Conservation (phyloP, 2,797 vertebrate genomes). For the Epinephelus coioides region DNA sequence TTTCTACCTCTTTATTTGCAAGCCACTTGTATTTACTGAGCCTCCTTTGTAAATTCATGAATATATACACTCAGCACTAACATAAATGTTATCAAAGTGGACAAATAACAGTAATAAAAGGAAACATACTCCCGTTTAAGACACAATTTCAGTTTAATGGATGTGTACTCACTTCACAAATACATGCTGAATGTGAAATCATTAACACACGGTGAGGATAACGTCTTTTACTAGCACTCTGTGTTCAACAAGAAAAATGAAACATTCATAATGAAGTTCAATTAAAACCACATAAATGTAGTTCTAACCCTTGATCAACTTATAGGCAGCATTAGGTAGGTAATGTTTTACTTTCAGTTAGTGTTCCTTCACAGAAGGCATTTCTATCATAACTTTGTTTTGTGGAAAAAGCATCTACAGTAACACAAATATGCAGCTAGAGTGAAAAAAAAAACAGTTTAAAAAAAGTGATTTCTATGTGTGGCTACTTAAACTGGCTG, state of each 20-base stretch:
- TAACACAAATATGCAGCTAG: constrained; percentile 36
- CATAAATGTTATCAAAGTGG: constrained; percentile 1
- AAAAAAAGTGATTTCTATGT: constrained; percentile 32
- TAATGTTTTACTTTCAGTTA: constrained; percentile 67
- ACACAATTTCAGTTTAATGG: constrained; percentile 71
- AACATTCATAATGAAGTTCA: constrained; percentile 36
- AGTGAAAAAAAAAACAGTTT: constrained; percentile 21
- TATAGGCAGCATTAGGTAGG: constrained; percentile 58
- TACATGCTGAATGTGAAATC: constrained; percentile 71
- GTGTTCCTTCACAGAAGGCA: constrained; percentile 89
- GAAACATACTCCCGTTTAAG: constrained; percentile 33
- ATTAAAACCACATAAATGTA: constrained; percentile 40
- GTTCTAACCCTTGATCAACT: constrained; percentile 23
- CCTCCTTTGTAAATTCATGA: not conserved
- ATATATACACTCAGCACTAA: not conserved
- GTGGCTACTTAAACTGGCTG: constrained; percentile 44
- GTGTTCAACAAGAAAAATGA: constrained; percentile 47
- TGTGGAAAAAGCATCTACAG: constrained; percentile 61
- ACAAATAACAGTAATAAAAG: constrained; percentile 5
- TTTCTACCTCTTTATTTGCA: too few relatives aligned
- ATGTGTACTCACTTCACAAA: constrained; percentile 71
- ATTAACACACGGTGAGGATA: constrained; percentile 52
- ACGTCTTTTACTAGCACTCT: constrained; percentile 41
- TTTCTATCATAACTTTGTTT: constrained; percentile 43
- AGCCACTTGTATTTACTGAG: too few relatives aligned